These are phyloP conservation scores for Poeciliopsis infans DNA, from an alignment of 2,797 vertebrate species.

Conservation along the genomic window DNA sequence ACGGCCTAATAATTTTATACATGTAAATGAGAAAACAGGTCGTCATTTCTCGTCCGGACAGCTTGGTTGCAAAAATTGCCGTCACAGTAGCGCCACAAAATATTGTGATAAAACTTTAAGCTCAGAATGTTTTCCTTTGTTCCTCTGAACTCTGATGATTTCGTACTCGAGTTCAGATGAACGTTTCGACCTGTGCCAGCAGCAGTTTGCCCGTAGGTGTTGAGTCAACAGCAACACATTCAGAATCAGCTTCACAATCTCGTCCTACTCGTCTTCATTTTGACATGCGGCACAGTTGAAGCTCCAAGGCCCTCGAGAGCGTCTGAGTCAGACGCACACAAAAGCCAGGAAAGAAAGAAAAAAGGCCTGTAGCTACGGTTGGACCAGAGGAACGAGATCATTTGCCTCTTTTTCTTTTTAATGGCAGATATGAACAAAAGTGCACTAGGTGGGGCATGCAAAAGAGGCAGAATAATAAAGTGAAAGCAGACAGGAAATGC, in stretches of 20 bases:
- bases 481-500: slow-evolving; percentile 56
- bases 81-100: too few species aligned
- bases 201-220: slow-evolving; percentile 30
- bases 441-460: slow-evolving; percentile 26
- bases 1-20: neutral
- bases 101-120: too few species aligned
- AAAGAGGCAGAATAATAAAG: slow-evolving; percentile 26
- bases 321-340: slow-evolving; percentile 32
- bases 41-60: neutral
- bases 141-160: neutral
- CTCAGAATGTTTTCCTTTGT: neutral
- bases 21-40: neutral
- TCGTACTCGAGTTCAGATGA: neutral
- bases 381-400: slow-evolving; percentile 55
- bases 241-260: slow-evolving; percentile 33
- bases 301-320: neutral
- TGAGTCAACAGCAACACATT: slow-evolving; percentile 3
- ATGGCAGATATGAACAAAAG: slow-evolving; percentile 26
- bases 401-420: slow-evolving; percentile 22
- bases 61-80: neutral
- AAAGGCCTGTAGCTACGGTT: slow-evolving; percentile 25
- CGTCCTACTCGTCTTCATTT: slow-evolving; percentile 42
- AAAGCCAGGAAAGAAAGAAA: neutral
- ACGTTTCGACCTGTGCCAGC: neutral
- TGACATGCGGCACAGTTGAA: neutral